phyloP scores from a whole-genome alignment of 2,113 vertebrate species.

The Gasterosteus nipponicus region DNA sequence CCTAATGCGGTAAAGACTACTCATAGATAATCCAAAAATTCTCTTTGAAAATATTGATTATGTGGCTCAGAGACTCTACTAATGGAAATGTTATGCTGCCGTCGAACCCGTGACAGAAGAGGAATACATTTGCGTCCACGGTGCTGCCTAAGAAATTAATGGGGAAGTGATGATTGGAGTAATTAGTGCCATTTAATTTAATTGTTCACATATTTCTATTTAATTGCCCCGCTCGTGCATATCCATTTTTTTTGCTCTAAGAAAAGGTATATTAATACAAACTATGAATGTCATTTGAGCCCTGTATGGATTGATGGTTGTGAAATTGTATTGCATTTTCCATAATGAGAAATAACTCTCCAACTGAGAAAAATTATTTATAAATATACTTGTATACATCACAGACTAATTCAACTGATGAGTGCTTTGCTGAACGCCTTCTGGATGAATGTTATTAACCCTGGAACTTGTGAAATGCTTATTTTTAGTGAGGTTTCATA shows the following conservation, averaged over 20 bases:
- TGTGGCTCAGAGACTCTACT: slow-evolving; percentile 49
- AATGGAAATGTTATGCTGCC: slow-evolving; percentile 57
- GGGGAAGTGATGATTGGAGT: slow-evolving; percentile 55
- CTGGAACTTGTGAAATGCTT: neutral
- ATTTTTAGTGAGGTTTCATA: neutral
- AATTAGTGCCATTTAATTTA: slow-evolving; percentile 72
- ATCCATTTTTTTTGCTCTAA: slow-evolving; percentile 34
- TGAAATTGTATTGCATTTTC: slow-evolving; percentile 25
- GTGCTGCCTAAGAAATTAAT: slow-evolving; percentile 37
- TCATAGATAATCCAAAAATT: slow-evolving; percentile 22
- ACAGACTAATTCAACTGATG: neutral
- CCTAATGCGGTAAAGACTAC: slow-evolving; percentile 5
- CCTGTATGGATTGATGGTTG: slow-evolving; percentile 28
- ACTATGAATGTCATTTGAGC: slow-evolving; percentile 45
- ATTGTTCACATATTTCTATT: slow-evolving; percentile 62
- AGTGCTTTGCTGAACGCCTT: neutral
- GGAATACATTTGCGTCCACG: slow-evolving; percentile 45
- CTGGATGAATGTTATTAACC: neutral
- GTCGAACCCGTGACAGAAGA: slow-evolving; percentile 40
- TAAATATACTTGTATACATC: neutral
- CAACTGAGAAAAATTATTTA: neutral
- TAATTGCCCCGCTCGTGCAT: slow-evolving; percentile 59
- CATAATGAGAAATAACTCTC: slow-evolving; percentile 10
- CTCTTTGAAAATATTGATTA: slow-evolving; percentile 50
- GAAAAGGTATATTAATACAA: slow-evolving; percentile 47